Evolutionary conservation across 2,113 vertebrate species (phyloP).

Genomic region (Calyptomena viridis): DNA sequence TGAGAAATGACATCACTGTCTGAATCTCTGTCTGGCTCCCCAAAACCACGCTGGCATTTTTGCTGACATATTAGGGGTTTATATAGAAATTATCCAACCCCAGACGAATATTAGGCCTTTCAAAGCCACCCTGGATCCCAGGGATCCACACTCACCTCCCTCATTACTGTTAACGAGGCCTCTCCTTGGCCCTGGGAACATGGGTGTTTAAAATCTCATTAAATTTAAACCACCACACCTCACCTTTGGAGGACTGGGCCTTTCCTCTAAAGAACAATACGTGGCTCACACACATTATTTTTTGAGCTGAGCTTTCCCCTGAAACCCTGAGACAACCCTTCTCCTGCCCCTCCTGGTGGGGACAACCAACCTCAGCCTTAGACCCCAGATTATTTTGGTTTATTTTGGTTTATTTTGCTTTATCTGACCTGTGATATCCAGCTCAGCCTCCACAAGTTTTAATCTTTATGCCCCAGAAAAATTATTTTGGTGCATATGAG

Average conservation of each 20-base stretch:
- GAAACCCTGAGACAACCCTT: fast-evolving
- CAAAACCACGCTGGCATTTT: background rate
- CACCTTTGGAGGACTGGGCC: background rate
- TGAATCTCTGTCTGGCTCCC: background rate
- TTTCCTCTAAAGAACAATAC: background rate
- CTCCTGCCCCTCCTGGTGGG: background rate
- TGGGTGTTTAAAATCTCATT: background rate
- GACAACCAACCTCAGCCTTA: fast-evolving
- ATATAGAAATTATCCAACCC: background rate
- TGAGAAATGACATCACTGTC: background rate
- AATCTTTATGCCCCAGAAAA: background rate
- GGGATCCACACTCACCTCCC: background rate
- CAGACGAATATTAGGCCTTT: background rate
- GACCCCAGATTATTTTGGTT: background rate
- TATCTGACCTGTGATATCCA: background rate
- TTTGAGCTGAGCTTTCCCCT: background rate
- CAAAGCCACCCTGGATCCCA: background rate
- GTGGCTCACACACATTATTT: fast-evolving
- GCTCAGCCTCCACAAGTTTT: background rate
- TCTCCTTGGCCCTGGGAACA: background rate
- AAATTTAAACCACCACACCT: background rate
- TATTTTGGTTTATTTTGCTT: background rate
- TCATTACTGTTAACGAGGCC: background rate
- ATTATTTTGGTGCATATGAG: fast-evolving
- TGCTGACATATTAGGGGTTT: background rate